Conservation (phyloP, 2,113 vertebrate genomes). For the Hippocampus abdominalis region DNA sequence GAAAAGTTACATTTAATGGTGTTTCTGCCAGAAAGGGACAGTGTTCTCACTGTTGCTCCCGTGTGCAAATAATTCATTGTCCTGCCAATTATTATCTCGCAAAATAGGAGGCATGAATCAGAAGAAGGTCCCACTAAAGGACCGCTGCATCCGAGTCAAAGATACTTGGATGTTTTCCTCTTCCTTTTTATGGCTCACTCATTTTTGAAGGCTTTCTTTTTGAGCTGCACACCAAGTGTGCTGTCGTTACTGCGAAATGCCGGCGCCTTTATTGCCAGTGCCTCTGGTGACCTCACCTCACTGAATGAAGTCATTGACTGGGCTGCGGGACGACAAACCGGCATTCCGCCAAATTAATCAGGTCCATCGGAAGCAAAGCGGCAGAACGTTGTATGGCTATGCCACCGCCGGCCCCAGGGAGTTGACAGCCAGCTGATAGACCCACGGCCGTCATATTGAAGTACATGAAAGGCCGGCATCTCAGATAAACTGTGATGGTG, state of each 20-base stretch:
- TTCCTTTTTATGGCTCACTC: slow-evolving; percentile 33
- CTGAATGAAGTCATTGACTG: slow-evolving; percentile 90
- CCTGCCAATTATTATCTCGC: slow-evolving; percentile 62
- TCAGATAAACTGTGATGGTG: slow-evolving; percentile 55
- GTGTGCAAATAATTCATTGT: slow-evolving; percentile 69
- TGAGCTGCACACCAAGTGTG: slow-evolving; percentile 68
- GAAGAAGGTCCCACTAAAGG: slow-evolving; percentile 46
- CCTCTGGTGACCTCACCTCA: slow-evolving; percentile 85
- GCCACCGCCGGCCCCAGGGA: slow-evolving; percentile 52
- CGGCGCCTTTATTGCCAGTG: slow-evolving; percentile 83
- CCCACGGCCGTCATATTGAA: slow-evolving; percentile 75
- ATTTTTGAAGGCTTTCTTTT: slow-evolving; percentile 53
- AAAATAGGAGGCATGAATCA: slow-evolving; percentile 46
- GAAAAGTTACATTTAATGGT: slow-evolving; percentile 58
- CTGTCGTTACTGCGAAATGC: slow-evolving; percentile 80
- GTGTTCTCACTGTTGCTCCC: slow-evolving; percentile 49
- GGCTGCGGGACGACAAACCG: slow-evolving; percentile 84
- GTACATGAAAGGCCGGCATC: slow-evolving; percentile 76
- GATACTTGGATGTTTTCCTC: slow-evolving; percentile 61
- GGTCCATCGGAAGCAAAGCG: slow-evolving; percentile 77
- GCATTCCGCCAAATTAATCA: slow-evolving; percentile 88
- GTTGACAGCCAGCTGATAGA: slow-evolving; percentile 81
- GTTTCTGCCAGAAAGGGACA: slow-evolving; percentile 43
- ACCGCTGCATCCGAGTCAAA: slow-evolving; percentile 60
- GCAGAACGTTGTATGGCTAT: slow-evolving; percentile 39